These are phyloP conservation scores for Spondyliosoma cantharus DNA, from an alignment of 2,797 vertebrate species.

Conservation along the genomic window DNA sequence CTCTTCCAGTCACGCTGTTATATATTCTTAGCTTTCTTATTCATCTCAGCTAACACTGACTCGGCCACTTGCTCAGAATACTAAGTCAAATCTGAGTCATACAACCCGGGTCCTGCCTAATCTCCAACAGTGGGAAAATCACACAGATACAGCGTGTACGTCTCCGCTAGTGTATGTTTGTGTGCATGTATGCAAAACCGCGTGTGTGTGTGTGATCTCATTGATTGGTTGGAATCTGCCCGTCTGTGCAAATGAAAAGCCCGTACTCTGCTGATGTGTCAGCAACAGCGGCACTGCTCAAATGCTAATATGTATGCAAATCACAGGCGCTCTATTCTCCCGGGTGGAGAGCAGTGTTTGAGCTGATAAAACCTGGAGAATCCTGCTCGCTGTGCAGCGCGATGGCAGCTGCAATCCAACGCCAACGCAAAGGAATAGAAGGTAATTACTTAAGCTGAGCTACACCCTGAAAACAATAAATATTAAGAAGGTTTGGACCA, in stretches of 20 bases:
- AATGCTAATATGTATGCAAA: conserved; percentile 77
- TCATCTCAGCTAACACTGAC: conserved; percentile 57
- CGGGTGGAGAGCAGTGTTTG: conserved; percentile 55
- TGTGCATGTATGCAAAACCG: conserved; percentile 15
- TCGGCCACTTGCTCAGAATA: conserved; percentile 58
- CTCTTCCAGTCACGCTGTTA: conserved; percentile 56
- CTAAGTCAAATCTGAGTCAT: conserved; percentile 73
- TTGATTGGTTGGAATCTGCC: conserved; percentile 27
- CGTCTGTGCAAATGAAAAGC: conserved; percentile 50
- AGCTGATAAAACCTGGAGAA: conserved; percentile 66
- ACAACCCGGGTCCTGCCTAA: conserved; percentile 34
- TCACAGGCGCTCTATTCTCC: conserved; percentile 65
- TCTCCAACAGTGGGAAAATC: conserved; percentile 28
- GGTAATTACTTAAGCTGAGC: conserved; percentile 46
- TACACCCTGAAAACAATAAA: conserved; percentile 34
- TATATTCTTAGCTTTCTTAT: conserved; percentile 61
- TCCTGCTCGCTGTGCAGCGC: conserved; percentile 47
- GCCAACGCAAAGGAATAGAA: conserved; percentile 43
- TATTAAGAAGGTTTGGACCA: background rate
- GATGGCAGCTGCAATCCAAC: conserved; percentile 46
- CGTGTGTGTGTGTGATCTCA: conserved; percentile 14
- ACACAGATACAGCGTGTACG: conserved; percentile 8
- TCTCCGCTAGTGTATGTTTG: background rate
- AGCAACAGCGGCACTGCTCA: conserved; percentile 39
- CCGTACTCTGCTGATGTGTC: conserved; percentile 34